Evolutionary conservation across 2,888 invertebrate genomes (phyloP).

Genomic region (Tetragonula carbonaria): DNA sequence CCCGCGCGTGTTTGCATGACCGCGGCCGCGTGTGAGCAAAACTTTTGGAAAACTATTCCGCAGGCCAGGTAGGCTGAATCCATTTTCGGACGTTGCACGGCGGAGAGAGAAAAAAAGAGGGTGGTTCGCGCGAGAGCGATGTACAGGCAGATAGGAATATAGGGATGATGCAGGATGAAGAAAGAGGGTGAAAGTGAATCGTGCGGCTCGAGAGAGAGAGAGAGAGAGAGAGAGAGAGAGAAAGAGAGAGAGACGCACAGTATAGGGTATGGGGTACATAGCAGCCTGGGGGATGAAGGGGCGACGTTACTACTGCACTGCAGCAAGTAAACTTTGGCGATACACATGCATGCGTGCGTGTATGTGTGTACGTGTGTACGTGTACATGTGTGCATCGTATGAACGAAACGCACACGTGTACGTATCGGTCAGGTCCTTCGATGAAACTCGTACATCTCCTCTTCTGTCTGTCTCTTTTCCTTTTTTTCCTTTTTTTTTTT

Average conservation of each 20-base stretch:
- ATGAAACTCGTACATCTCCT: constrained; percentile 17
- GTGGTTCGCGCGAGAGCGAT: background rate
- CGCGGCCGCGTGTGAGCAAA: constrained; percentile 40
- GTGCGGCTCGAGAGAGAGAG: background rate
- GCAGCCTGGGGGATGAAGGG: constrained; percentile 28
- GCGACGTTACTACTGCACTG: constrained; percentile 70
- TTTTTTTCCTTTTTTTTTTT: background rate
- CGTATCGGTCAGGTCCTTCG: constrained; percentile 31
- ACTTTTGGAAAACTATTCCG: constrained; percentile 64
- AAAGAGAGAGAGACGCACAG: constrained; percentile 9
- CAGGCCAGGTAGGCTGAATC: constrained; percentile 57
- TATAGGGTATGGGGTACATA: background rate
- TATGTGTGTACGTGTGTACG: constrained; percentile 5
- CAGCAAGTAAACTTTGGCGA: constrained; percentile 70
- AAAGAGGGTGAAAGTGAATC: constrained; percentile 11
- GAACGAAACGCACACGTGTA: constrained; percentile 27
- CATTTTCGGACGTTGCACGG: constrained; percentile 62
- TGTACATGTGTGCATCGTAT: constrained; percentile 37
- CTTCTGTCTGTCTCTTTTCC: no score
- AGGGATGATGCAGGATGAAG: background rate
- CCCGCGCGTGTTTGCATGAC: background rate
- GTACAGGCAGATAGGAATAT: constrained; percentile 20
- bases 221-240: constrained; percentile 13
- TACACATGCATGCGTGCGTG: constrained; percentile 37
- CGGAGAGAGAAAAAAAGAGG: background rate